Evolutionary conservation across 2,113 vertebrate species (phyloP).

Genomic region (Alexandromys fortis): DNA sequence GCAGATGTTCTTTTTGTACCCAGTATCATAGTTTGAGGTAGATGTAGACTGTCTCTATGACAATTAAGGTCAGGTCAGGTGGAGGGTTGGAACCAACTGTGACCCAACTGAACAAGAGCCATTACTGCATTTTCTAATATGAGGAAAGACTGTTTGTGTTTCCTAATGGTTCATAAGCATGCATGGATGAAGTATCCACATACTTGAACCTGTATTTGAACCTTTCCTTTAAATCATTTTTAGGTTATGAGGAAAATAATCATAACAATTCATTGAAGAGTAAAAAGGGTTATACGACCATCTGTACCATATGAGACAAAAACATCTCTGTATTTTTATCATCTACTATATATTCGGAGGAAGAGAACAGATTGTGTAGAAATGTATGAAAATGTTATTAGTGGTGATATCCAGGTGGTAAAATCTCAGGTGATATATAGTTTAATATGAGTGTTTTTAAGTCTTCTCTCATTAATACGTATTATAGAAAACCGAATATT

Average conservation of each 20-base stretch:
- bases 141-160: neutral
- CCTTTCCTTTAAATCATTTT: neutral
- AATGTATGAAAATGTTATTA: conserved; percentile 71
- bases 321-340: conserved; percentile 66
- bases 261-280: neutral
- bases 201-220: neutral
- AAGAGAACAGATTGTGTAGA: conserved; percentile 71
- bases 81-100: too few relatives aligned
- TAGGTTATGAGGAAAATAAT: conserved; percentile 30
- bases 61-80: neutral
- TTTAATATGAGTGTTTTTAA: conserved; percentile 61
- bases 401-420: conserved; percentile 72
- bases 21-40: neutral
- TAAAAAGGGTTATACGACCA: conserved; percentile 52
- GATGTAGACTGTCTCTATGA: neutral
- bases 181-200: neutral
- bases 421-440: conserved; percentile 66
- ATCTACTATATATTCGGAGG: conserved; percentile 24
- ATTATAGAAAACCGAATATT: conserved; percentile 31
- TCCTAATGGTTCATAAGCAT: neutral
- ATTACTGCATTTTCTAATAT: neutral
- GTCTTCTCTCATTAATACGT: conserved; percentile 31
- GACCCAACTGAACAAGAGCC: neutral
- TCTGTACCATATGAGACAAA: conserved; percentile 53
- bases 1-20: neutral